A percentile compares a stretch with the other conserved stretches of the same genome.
Evolutionary conservation across 2,888 invertebrate genomes (phyloP).

Genomic region (Hydrotaea cyrtoneurina): DNA sequence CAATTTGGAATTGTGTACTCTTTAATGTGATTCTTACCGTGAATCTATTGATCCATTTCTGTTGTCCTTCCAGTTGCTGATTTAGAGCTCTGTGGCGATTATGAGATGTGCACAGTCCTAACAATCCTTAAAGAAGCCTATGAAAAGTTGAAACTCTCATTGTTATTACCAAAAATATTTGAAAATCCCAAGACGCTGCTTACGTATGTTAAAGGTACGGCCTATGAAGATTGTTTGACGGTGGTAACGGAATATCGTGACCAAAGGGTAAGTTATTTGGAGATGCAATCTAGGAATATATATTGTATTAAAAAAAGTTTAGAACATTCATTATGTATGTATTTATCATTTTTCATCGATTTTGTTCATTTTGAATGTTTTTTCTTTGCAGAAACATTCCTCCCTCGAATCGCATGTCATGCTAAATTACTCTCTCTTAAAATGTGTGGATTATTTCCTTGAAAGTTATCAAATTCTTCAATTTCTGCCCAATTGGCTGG

Average conservation of each 20-base stretch:
- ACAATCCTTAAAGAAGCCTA: conserved; percentile 68
- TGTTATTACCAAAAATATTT: conserved; percentile 69
- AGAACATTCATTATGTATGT: too few relatives aligned
- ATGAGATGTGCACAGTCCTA: conserved; percentile 69
- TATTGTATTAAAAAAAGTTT: too few relatives aligned
- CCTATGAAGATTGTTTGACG: conserved; percentile 63
- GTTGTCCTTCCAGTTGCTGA: not conserved
- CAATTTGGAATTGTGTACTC: too few relatives aligned
- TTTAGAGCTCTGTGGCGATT: not conserved
- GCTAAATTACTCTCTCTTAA: conserved; percentile 52
- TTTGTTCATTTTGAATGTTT: not conserved
- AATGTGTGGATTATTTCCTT: conserved; percentile 69
- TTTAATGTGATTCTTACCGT: too few relatives aligned
- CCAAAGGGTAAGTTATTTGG: conserved; percentile 46
- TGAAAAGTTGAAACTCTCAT: conserved; percentile 70
- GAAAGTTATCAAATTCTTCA: conserved; percentile 66
- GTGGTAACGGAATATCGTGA: conserved; percentile 64
- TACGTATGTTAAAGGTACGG: conserved; percentile 56
- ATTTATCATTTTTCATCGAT: too few relatives aligned
- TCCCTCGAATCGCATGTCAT: not conserved
- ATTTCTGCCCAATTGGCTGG: conserved; percentile 65
- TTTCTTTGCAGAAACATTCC: conserved; percentile 19
- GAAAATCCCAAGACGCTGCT: conserved; percentile 68
- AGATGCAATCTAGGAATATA: too few relatives aligned
- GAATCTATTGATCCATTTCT: not conserved